A percentile compares a stretch with the other conserved stretches of the same genome.
These are phyloP conservation scores for Xenus cinereus DNA, from an alignment of 2,113 vertebrate genomes.

Conservation along the genomic window DNA sequence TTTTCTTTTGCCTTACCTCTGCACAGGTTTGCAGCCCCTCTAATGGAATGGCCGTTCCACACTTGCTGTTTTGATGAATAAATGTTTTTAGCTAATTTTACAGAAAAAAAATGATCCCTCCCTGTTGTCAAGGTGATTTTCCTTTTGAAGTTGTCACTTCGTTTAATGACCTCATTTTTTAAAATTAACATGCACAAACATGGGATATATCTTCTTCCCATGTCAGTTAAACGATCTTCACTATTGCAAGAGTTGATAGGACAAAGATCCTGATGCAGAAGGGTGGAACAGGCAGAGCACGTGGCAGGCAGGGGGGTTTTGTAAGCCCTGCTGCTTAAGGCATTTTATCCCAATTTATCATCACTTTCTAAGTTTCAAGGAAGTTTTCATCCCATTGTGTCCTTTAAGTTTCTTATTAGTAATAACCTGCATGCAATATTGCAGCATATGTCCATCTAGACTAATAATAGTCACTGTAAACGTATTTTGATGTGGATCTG, in stretches of 20 bases:
- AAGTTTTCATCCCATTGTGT: not conserved
- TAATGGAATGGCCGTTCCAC: not conserved
- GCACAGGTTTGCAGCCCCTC: not conserved
- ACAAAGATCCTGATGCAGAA: not conserved
- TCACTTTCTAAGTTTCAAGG: not conserved
- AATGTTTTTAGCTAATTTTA: constrained; percentile 34
- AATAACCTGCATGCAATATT: not conserved
- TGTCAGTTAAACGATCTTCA: not conserved
- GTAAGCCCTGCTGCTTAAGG: accelerated
- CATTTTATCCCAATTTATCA: not conserved
- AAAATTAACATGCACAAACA: not conserved
- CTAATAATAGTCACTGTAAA: not conserved
- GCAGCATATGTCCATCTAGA: not conserved
- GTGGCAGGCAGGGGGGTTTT: not conserved
- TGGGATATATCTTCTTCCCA: not conserved
- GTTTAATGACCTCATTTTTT: constrained; percentile 2
- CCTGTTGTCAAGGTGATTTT: constrained; percentile 45
- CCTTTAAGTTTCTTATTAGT: not conserved
- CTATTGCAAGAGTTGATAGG: not conserved
- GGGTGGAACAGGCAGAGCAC: not conserved
- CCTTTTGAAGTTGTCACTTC: constrained; percentile 22
- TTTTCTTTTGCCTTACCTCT: not conserved
- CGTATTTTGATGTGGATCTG: not conserved
- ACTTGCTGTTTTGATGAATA: not conserved
- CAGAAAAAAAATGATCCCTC: not conserved